phyloP scores from a whole-genome alignment of 2,113 vertebrate genomes.

The Gymnogyps californianus region DNA sequence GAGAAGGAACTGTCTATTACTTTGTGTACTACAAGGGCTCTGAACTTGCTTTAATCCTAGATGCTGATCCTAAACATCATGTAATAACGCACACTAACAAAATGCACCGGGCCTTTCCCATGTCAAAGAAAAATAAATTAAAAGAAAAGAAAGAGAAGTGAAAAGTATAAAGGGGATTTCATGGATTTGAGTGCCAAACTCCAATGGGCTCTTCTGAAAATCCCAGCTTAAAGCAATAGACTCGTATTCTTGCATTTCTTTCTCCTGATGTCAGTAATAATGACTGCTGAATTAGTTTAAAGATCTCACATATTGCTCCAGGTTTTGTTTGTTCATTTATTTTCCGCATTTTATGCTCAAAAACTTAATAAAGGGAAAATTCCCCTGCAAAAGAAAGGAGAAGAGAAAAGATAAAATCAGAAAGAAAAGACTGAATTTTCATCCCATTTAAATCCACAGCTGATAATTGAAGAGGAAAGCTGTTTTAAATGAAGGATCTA shows the following conservation, averaged over 20 bases:
- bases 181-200: constrained; percentile 49
- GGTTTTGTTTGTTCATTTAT: constrained; percentile 44
- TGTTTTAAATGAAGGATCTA: constrained; percentile 46
- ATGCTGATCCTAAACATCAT: background rate
- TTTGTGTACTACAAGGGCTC: background rate
- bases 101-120: background rate
- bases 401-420: constrained; percentile 18
- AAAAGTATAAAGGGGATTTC: constrained; percentile 56
- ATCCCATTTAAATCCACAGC: background rate
- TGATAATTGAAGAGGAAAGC: constrained; percentile 43
- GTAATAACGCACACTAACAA: background rate
- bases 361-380: constrained; percentile 37
- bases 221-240: constrained; percentile 57
- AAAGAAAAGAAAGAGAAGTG: constrained; percentile 30
- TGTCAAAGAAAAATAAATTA: constrained; percentile 20
- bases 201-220: constrained; percentile 50
- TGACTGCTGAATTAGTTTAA: constrained; percentile 11
- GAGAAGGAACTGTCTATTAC: background rate
- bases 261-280: constrained; percentile 55
- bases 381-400: background rate
- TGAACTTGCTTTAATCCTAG: background rate
- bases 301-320: constrained; percentile 6
- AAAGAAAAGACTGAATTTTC: background rate
- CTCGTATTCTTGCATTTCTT: constrained; percentile 49
- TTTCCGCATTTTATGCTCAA: constrained; percentile 2